Base-by-base conservation (phyloP, 2,113 vertebrate genomes). In the Malaclemys terrapin region DNA sequence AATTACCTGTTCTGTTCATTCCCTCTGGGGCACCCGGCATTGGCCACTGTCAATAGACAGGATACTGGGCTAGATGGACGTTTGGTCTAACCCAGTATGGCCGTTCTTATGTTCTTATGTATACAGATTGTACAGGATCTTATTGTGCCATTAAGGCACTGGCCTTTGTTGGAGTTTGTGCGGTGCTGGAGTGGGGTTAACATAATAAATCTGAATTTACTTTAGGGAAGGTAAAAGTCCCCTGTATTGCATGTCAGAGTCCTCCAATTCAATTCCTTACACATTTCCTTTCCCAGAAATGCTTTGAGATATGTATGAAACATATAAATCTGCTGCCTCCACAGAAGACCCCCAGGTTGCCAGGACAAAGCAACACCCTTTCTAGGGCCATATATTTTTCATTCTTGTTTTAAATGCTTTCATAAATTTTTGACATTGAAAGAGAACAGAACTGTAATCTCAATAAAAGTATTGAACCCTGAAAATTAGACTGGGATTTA, bases 401-500 rank as follows among this genome's bases (percentile, higher is more conserved):
- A 38, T 96, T 97, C 69, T 50, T 90, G n/a, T 89, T 87, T 93
- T 94, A 96, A 96, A 92, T 83, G 38, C 16, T 97, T 96, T 93
- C 84, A 85, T 85, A 95, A 72, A 91, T 95, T 94, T 94, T 78
- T 97, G 62, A 92, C 95, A 80, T 1, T 93, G 79, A 95, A 85
- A 57, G 45, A 90, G 88, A 97, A 95, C 3, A 78, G 93, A 95
- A 49, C 10, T 65, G 2, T 84, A 94, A 94, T 96, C 52, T 97
- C 92, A 96, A 76, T 96, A 89, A 85, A 97, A 96, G 53, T 96
- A 94, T 42, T 87, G 83, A 97, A 85, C 75, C 87, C 78, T 97
- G 85, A 97, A 96, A 95, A 97, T 94, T 92, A 96, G 75, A 80
- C 49, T 97, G 82, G 87, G 85, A 95, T 96, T 96, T 95, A 96